Evolutionary conservation across 2,113 vertebrate species (phyloP).

Genomic region (Opisthocomus hoazin): DNA sequence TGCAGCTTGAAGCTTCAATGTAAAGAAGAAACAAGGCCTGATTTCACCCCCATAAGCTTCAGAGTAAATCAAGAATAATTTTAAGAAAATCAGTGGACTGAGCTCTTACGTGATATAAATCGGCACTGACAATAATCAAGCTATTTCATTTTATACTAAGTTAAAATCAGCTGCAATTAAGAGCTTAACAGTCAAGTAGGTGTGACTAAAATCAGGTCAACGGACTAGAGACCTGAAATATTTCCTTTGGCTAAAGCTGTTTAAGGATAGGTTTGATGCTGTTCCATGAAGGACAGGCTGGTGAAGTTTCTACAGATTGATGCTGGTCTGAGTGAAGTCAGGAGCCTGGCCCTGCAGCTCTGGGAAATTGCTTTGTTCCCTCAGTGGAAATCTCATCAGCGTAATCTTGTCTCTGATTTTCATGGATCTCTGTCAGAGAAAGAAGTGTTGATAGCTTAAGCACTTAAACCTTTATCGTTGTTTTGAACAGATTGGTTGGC

Average conservation of each 20-base stretch:
- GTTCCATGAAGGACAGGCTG: not conserved
- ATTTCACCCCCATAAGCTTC: not conserved
- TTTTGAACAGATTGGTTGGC: slow-evolving; percentile 35
- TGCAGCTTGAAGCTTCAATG: not conserved
- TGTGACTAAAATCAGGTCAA: not conserved
- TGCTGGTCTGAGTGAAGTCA: not conserved
- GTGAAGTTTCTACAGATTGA: not conserved
- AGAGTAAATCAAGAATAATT: not conserved
- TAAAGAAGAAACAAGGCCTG: not conserved
- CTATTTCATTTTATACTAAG: not conserved
- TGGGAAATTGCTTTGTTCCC: not conserved
- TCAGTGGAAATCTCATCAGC: slow-evolving; percentile 3
- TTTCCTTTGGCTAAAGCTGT: not conserved
- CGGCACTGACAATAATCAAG: not conserved
- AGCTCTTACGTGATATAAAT: not conserved
- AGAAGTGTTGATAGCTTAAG: slow-evolving; percentile 14
- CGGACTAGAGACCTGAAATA: not conserved
- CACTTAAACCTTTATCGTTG: not conserved
- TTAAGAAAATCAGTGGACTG: not conserved
- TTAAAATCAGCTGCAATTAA: not conserved
- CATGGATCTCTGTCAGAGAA: not conserved
- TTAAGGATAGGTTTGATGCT: not conserved
- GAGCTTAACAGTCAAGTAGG: not conserved
- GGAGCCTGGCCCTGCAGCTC: not conserved
- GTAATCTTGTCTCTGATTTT: not conserved